phyloP scores from a whole-genome alignment of 2,113 vertebrate genomes.

The Nanorana parkeri region DNA sequence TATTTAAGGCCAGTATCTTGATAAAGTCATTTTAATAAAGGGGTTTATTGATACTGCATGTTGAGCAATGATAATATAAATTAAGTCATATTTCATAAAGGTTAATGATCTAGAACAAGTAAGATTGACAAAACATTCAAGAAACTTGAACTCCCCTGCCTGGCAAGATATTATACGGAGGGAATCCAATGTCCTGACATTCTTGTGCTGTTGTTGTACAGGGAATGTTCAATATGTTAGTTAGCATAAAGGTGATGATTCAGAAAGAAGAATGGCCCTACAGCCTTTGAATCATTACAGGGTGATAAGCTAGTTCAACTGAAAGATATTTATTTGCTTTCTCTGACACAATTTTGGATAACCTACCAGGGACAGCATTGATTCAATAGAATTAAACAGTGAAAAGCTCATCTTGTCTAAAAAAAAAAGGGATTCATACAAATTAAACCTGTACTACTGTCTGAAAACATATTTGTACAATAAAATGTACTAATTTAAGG shows the following conservation, averaged over 20 bases:
- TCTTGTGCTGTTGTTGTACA: background rate
- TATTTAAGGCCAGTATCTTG: background rate
- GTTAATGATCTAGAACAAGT: background rate
- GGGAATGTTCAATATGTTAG: background rate
- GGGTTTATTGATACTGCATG: constrained; percentile 5
- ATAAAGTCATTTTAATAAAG: constrained; percentile 27
- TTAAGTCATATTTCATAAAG: constrained; percentile 11
- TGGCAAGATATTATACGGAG: background rate
- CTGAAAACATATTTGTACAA: background rate
- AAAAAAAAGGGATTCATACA: background rate
- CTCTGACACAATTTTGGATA: background rate
- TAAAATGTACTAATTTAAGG: too few relatives aligned
- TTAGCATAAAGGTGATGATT: background rate
- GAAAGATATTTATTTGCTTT: constrained; percentile 11
- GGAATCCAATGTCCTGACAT: background rate
- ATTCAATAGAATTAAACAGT: background rate
- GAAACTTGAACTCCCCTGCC: background rate
- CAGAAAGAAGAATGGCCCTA: background rate
- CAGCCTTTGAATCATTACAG: background rate
- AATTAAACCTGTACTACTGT: background rate
- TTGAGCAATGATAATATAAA: constrained; percentile 1
- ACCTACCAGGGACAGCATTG: background rate
- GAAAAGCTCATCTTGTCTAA: background rate
- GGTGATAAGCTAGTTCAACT: background rate
- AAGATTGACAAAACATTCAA: background rate